These are phyloP conservation scores for Phacellophora camtschatica DNA, from an alignment of 30 jellyfish, hydroid and myxozoan genomes.

Conservation along the genomic window DNA sequence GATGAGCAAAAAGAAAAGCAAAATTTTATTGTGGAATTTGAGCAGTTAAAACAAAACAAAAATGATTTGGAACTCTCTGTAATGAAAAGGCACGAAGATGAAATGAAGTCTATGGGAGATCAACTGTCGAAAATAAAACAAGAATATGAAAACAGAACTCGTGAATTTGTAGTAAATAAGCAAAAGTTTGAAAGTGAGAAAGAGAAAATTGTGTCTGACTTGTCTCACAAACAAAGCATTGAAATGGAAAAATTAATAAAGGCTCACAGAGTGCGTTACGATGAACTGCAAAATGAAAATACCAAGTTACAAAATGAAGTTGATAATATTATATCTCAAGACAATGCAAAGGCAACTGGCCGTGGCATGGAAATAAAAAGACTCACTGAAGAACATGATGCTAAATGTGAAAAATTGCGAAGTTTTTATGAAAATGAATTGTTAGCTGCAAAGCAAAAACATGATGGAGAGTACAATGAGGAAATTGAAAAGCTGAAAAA, in stretches of 20 bases:
- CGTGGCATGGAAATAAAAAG: slow-evolving; percentile 28
- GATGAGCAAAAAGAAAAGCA: slow-evolving; percentile 57
- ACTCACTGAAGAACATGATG: slow-evolving; percentile 53
- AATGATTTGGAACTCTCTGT: slow-evolving; percentile 24
- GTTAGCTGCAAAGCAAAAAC: slow-evolving; percentile 39
- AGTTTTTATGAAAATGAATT: slow-evolving; percentile 74
- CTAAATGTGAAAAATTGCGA: slow-evolving; percentile 63
- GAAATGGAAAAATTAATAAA: slow-evolving; percentile 73
- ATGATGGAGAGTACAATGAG: slow-evolving; percentile 16
- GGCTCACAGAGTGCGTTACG: slow-evolving; percentile 73
- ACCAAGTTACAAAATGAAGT: slow-evolving; percentile 9
- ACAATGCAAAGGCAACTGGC: not conserved
- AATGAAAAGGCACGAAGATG: slow-evolving; percentile 33
- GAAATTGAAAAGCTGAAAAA: slow-evolving; percentile 29
- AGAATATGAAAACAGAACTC: slow-evolving; percentile 59
- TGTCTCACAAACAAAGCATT: slow-evolving; percentile 41
- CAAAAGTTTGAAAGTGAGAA: slow-evolving; percentile 55
- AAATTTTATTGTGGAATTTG: slow-evolving; percentile 28
- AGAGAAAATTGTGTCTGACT: slow-evolving; percentile 4
- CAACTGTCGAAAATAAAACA: slow-evolving; percentile 31
- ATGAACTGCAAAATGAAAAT: slow-evolving; percentile 50
- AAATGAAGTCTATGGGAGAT: slow-evolving; percentile 16
- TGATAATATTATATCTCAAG: slow-evolving; percentile 6
- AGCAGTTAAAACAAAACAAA: not conserved
- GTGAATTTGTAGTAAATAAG: slow-evolving; percentile 25